Evolutionary conservation across 2,113 vertebrate species (phyloP), one percentile per base, ranked within the genome.

Genomic region (Telmatochromis sp.): DNA sequence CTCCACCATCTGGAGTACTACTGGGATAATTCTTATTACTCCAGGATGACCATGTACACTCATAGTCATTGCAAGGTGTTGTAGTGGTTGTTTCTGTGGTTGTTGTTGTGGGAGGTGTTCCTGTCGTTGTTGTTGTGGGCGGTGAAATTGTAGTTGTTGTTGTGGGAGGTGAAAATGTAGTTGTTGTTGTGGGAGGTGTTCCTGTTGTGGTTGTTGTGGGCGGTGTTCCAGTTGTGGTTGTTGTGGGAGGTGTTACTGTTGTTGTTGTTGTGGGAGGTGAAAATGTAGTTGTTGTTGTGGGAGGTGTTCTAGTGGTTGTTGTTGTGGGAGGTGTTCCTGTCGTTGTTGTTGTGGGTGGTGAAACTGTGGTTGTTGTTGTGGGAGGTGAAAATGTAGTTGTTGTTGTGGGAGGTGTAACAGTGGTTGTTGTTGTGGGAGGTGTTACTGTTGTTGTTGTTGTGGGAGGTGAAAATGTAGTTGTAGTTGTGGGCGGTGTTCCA

Each of bases 381-480:
- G 6, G 12, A 0, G 12, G n/a, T n/a, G n/a, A n/a, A n/a, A n/a
- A n/a, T n/a, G n/a, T n/a, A n/a, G n/a, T n/a, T n/a, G n/a, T n/a
- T n/a, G n/a, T n/a, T n/a, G n/a, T n/a, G n/a, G n/a, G n/a, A n/a
- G n/a, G n/a, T n/a, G n/a, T n/a, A n/a, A n/a, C n/a, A n/a, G 37
- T 12, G 1, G 11, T 42, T 0, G 37, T 40, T 40, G 37, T 40
- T 3, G 7, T 47, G 47, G 15, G 7, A 1, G n/a, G 1, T 6
- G 40, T 1, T 6, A 1, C 0, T 0, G 40, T 13, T 0, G 42
- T 45, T 0, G 42, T 45, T 45, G 42, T 45, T 0, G 42, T 45
- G 13, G 6, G 13, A 0, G n/a, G n/a, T n/a, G n/a, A n/a, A n/a
- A n/a, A n/a, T n/a, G n/a, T n/a, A n/a, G 31, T 3, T 6, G 28